These are phyloP conservation scores for Brachyptera putata DNA, from an alignment of 2,888 invertebrate species.

Conservation along the genomic window DNA sequence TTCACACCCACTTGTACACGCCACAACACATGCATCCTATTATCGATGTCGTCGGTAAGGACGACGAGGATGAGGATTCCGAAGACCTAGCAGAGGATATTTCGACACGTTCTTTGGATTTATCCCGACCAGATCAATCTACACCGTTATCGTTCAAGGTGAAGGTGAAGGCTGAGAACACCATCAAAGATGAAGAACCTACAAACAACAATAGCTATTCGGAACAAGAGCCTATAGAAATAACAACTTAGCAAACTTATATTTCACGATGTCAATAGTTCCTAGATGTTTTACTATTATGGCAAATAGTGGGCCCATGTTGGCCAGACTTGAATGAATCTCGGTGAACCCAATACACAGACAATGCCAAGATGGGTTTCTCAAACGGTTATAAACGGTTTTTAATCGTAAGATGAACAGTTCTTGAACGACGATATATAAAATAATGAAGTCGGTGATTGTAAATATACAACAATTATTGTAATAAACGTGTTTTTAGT, in stretches of 20 bases:
- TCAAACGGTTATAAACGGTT: no score
- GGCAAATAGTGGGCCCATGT: no score
- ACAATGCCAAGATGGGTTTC: no score
- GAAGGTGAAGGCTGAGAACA: constrained; percentile 32
- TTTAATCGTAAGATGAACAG: no score
- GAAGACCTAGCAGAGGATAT: constrained; percentile 6
- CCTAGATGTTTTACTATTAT: no score
- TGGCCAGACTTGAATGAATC: no score
- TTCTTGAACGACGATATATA: no score
- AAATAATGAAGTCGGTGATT: no score
- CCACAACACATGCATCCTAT: constrained; percentile 45
- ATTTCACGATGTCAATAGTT: constrained; percentile 11
- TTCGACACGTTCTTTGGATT: neutral
- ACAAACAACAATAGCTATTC: constrained; percentile 51
- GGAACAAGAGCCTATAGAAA: constrained; percentile 53
- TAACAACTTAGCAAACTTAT: constrained; percentile 51
- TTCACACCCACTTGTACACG: constrained; percentile 46
- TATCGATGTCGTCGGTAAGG: constrained; percentile 50
- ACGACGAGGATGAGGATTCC: constrained; percentile 45
- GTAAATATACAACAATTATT: constrained; percentile 1
- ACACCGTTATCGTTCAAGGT: constrained; percentile 30
- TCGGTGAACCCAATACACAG: no score
- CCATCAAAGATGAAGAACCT: constrained; percentile 49
- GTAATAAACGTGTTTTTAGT: neutral
- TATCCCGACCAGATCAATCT: constrained; percentile 2